Percentiles rank a stretch among this genome's conserved stretches.
Evolutionary conservation across 2,113 vertebrate species (phyloP).

Genomic region (Daubentonia madagascariensis): DNA sequence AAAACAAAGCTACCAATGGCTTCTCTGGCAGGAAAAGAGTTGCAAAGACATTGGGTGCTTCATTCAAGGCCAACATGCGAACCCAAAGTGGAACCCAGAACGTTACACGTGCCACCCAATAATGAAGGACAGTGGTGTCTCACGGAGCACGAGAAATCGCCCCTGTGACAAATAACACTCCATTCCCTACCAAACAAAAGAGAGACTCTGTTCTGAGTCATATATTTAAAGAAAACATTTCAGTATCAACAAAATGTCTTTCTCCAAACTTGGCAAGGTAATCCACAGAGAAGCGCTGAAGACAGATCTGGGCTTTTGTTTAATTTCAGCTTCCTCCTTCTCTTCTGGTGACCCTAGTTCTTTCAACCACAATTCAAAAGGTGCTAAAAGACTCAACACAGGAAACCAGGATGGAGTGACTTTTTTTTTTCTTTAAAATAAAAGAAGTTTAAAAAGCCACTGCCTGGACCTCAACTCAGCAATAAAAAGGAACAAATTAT

Average conservation of each 20-base stretch:
- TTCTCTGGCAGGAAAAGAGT: neutral
- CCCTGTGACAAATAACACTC: neutral
- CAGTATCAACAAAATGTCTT: constrained; percentile 10
- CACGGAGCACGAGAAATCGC: neutral
- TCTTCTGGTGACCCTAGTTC: neutral
- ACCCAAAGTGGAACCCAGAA: neutral
- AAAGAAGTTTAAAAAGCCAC: constrained; percentile 12
- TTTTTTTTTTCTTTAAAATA: neutral
- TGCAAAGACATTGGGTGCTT: neutral
- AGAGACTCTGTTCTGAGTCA: constrained; percentile 1
- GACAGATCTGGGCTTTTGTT: neutral
- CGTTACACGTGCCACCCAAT: neutral
- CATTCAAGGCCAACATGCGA: neutral
- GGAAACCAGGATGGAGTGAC: constrained; percentile 29
- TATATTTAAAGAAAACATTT: neutral
- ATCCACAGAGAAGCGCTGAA: neutral
- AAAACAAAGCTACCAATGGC: neutral
- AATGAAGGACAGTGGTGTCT: neutral
- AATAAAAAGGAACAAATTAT: constrained; percentile 9
- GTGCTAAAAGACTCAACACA: neutral
- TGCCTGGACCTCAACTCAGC: neutral
- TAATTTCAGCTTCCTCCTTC: neutral
- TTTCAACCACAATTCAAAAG: constrained; percentile 30
- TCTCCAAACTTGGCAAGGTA: neutral
- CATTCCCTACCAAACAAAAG: neutral